Conservation (phyloP, 2,113 vertebrate species). For the Sander vitreus region DNA sequence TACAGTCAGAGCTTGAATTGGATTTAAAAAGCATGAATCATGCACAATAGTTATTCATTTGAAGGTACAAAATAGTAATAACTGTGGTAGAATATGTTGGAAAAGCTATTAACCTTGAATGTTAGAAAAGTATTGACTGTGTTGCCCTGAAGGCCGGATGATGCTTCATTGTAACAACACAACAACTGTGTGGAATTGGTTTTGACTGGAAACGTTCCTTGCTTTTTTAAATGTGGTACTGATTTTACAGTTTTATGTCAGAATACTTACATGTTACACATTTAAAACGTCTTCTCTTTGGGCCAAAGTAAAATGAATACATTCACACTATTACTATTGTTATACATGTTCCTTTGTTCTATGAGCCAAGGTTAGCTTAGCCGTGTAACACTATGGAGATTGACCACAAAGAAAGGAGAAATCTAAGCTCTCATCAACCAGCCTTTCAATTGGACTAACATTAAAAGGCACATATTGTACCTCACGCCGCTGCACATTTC, state of each 20-base stretch:
- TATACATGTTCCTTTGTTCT: too few relatives aligned
- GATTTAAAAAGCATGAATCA: background rate
- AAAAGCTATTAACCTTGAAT: background rate
- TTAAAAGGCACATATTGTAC: background rate
- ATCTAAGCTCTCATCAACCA: background rate
- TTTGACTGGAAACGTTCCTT: background rate
- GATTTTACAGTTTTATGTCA: background rate
- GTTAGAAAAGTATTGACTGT: background rate
- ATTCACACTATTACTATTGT: background rate
- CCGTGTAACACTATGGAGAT: background rate
- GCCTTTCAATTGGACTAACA: background rate
- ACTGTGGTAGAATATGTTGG: background rate
- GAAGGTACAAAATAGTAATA: background rate
- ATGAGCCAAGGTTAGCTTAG: too few relatives aligned
- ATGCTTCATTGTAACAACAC: background rate
- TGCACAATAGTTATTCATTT: too few relatives aligned
- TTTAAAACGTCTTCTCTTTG: background rate
- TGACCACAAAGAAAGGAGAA: background rate
- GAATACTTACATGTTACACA: too few relatives aligned
- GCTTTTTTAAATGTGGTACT: too few relatives aligned
- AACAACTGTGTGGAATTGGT: too few relatives aligned
- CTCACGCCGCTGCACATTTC: background rate
- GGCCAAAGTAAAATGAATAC: background rate
- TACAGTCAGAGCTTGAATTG: background rate
- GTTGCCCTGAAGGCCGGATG: background rate